phyloP scores from a whole-genome alignment of 23 tunicate species.

The Phallusia fumigata region DNA sequence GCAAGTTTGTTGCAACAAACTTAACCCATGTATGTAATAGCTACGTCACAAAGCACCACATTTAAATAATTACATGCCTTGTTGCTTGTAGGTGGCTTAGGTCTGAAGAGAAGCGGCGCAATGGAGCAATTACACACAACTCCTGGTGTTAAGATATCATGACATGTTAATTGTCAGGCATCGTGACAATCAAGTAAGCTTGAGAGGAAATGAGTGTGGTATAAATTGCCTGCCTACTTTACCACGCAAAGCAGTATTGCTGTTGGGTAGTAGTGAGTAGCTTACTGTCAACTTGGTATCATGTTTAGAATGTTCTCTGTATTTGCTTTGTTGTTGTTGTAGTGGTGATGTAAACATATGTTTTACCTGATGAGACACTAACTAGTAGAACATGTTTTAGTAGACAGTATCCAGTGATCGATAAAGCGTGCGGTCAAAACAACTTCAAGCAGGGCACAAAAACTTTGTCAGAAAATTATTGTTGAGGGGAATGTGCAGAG shows the following conservation, averaged over 20 bases:
- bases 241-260: not conserved
- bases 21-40: too few species aligned
- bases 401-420: too few species aligned
- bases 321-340: not conserved
- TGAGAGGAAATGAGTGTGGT: not conserved
- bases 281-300: not conserved
- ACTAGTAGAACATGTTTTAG: too few species aligned
- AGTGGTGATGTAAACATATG: not conserved
- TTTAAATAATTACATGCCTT: not conserved
- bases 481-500: too few species aligned
- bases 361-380: not conserved
- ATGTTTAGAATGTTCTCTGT: not conserved
- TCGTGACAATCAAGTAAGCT: constrained; percentile 7
- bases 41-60: too few species aligned
- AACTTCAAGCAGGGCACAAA: too few species aligned
- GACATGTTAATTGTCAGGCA: not conserved
- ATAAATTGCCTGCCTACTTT: not conserved
- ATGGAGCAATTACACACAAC: not conserved
- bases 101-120: constrained; percentile 9
- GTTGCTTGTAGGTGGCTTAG: not conserved
- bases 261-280: not conserved
- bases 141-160: constrained; percentile 4
- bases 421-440: too few species aligned
- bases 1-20: too few species aligned
- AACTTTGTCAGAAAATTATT: too few species aligned